phyloP scores from a whole-genome alignment of 2,888 invertebrate genomes.

The Drosophila pullipes region DNA sequence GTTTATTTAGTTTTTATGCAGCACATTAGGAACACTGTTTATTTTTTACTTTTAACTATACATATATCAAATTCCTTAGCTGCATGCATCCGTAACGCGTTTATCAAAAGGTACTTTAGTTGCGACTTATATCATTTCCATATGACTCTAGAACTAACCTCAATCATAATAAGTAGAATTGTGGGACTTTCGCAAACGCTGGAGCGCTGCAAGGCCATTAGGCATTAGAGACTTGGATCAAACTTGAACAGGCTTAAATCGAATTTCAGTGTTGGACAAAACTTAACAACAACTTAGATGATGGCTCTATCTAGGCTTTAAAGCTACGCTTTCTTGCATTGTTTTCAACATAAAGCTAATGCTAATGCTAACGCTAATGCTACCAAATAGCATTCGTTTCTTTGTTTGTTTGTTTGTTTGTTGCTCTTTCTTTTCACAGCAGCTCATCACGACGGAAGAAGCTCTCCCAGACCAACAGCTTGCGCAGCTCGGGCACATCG shows the following conservation, averaged over 20 bases:
- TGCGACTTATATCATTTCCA: slow-evolving; percentile 69
- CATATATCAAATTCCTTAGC: slow-evolving; percentile 17
- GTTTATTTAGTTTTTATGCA: neutral
- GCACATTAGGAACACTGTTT: slow-evolving; percentile 39
- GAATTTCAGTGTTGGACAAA: slow-evolving; percentile 54
- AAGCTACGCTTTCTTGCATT: slow-evolving; percentile 72
- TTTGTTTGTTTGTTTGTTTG: neutral
- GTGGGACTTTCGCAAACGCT: slow-evolving; percentile 2
- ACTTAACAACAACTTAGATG: slow-evolving; percentile 65
- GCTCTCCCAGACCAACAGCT: slow-evolving; percentile 83
- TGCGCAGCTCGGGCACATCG: slow-evolving; percentile 83
- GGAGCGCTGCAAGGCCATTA: slow-evolving; percentile 1
- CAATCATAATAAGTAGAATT: slow-evolving; percentile 11
- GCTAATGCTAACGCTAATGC: slow-evolving; percentile 30
- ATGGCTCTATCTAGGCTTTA: slow-evolving; percentile 40
- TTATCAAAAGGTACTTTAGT: slow-evolving; percentile 77
- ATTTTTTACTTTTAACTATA: neutral
- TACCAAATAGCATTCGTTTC: slow-evolving; percentile 29
- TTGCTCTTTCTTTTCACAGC: slow-evolving; percentile 56
- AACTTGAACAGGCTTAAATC: slow-evolving; percentile 64
- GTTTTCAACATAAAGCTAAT: slow-evolving; percentile 63
- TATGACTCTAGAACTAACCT: slow-evolving; percentile 26
- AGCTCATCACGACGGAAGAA: slow-evolving; percentile 81
- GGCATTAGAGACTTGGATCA: slow-evolving; percentile 27
- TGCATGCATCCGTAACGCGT: slow-evolving; percentile 20